Percentiles rank a stretch among this genome's conserved stretches.
phyloP scores from a whole-genome alignment of 2,888 invertebrate genomes.

The Eubasilissa splendida region DNA sequence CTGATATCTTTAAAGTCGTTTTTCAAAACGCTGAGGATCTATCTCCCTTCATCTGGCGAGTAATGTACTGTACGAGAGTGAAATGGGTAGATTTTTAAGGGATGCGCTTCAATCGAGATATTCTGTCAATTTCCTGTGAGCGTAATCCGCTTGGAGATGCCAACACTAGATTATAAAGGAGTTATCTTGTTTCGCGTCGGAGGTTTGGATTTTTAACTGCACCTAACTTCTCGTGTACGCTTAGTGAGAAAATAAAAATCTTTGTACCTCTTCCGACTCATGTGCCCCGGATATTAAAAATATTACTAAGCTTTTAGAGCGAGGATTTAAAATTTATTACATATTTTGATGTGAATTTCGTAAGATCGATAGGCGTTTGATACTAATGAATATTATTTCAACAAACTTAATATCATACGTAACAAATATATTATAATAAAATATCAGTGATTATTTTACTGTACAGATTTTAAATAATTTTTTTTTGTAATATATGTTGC shows the following conservation, averaged over 20 bases:
- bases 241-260: neutral
- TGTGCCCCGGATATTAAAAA: constrained; percentile 3
- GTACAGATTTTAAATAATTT: too few species aligned
- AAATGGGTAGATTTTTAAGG: constrained; percentile 6
- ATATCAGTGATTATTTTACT: too few species aligned
- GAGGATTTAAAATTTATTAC: too few species aligned
- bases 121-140: constrained; percentile 51
- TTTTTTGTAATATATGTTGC: too few species aligned
- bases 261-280: neutral
- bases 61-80: constrained; percentile 5
- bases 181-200: constrained; percentile 44
- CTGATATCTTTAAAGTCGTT: neutral
- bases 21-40: neutral
- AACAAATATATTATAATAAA: too few species aligned
- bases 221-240: too few species aligned
- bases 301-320: neutral
- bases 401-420: too few species aligned
- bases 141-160: constrained; percentile 46
- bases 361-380: too few species aligned
- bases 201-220: constrained; percentile 23
- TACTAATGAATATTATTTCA: too few species aligned
- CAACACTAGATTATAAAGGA: constrained; percentile 45
- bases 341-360: too few species aligned
- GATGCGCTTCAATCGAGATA: constrained; percentile 36
- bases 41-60: neutral